Conservation (phyloP, 2,797 vertebrate species). For the Muraenolepis orangiensis region DNA sequence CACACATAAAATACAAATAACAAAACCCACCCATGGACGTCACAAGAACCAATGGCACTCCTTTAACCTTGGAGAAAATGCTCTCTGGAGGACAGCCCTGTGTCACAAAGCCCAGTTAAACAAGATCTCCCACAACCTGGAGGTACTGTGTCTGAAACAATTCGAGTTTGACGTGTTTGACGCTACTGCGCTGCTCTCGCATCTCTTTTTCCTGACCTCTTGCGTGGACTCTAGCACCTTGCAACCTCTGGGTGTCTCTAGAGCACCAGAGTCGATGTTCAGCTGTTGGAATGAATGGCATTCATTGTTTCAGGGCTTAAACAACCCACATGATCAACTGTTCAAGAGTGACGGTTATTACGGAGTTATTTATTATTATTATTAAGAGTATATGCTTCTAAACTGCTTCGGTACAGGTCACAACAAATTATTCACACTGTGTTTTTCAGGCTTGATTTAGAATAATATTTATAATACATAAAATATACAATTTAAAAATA, state of each 20-base stretch:
- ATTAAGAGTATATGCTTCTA: neutral
- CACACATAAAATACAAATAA: too few species aligned
- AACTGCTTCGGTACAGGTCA: neutral
- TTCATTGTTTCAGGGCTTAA: neutral
- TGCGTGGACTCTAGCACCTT: neutral
- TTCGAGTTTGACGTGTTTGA: neutral
- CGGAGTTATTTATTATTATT: too few species aligned
- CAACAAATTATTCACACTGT: neutral
- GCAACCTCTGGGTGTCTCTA: neutral
- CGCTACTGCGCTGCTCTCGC: neutral
- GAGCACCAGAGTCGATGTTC: neutral
- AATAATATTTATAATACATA: neutral
- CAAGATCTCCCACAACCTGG: constrained; percentile 44
- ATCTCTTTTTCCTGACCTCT: neutral
- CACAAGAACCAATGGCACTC: too few species aligned
- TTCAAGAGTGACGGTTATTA: neutral
- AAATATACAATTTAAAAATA: neutral
- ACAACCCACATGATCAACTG: neutral
- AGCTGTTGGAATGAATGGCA: neutral
- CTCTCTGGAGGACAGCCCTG: constrained; percentile 23
- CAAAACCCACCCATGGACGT: constrained; percentile 47
- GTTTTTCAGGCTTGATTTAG: too few species aligned
- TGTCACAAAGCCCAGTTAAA: constrained; percentile 19
- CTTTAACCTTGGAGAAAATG: constrained; percentile 46
- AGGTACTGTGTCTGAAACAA: constrained; percentile 54